Evolutionary conservation across 2,888 invertebrate genomes (phyloP), one percentile per base, ranked within the genome.

Genomic region (Heteromyza rotundicornis): DNA sequence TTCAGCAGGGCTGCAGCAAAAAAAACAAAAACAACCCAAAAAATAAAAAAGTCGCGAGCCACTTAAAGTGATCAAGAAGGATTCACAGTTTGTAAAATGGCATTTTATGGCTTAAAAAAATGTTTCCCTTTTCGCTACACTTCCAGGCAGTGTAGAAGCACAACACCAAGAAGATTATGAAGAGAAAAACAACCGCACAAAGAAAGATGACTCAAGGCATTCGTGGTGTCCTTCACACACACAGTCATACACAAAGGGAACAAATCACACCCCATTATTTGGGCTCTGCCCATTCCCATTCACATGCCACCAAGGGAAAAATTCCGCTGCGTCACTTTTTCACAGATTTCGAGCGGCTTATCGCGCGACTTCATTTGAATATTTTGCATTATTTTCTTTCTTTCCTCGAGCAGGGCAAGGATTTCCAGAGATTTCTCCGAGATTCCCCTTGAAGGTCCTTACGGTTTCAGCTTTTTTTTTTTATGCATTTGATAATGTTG

Each of bases 281-380:
- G 2, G 20, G 7, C 47, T 3, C 47, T 5, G 14, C 47, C 14
- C 47, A 14, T 14, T 7, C 19, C 20, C 20, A 14, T 17, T 5
- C 20, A 2, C 17, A 17, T 19, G 20, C 20, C 47, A n/a, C 14
- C 44, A 27, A 12, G 50, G 52, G 27, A 58, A 32, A 61, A 63
- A 64, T 63, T 62, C 63, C 65, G 57, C 56, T 65, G 63, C 74
- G 70, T 71, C 76, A 72, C 74, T 77, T 80, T 78, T 78, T 79
- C 74, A 78, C 79, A 77, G 81, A 81, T 80, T 81, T 80, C 70
- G 68, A 80, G 80, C 75, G 77, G 81, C 80, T 81, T 81, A 81
- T 81, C 82, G 80, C 77, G 70, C 76, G 69, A 76, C 78, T 80
- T 80, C 76, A 77, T 80, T 80, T 81, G 75, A 80, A 79, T 80